These are phyloP conservation scores for Enteromius paludinosus DNA, from an alignment of 2,797 vertebrate species.

Conservation along the genomic window DNA sequence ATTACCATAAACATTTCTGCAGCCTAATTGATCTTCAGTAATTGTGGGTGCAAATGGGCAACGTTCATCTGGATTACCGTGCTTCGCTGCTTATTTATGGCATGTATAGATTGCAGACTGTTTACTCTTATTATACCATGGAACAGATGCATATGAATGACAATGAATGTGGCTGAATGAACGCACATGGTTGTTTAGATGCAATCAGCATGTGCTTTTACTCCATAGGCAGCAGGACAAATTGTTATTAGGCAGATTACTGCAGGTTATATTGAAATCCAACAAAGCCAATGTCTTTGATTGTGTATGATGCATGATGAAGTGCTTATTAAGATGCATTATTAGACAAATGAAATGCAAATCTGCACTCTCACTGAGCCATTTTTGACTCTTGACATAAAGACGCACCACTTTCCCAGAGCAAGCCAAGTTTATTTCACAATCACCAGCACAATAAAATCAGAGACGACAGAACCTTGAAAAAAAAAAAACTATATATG, in stretches of 20 bases:
- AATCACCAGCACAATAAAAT: slow-evolving; percentile 45
- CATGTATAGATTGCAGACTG: background rate
- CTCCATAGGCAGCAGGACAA: slow-evolving; percentile 13
- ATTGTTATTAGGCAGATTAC: slow-evolving; percentile 36
- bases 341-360: slow-evolving; percentile 51
- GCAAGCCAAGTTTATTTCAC: slow-evolving; percentile 24
- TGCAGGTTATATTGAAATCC: slow-evolving; percentile 39
- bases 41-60: background rate
- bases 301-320: slow-evolving; percentile 29
- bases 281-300: slow-evolving; percentile 29
- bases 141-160: background rate
- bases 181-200: background rate
- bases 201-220: slow-evolving; percentile 16
- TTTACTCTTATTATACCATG: background rate
- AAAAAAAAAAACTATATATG: slow-evolving; percentile 32
- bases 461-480: slow-evolving; percentile 34
- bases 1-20: slow-evolving; percentile 39
- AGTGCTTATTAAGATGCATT: slow-evolving; percentile 47
- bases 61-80: slow-evolving; percentile 14
- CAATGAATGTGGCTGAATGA: background rate
- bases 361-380: slow-evolving; percentile 27
- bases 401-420: slow-evolving; percentile 41
- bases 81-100: background rate
- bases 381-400: slow-evolving; percentile 43
- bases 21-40: slow-evolving; percentile 45